Percentiles rank a stretch among this genome's conserved stretches.
Evolutionary conservation across 2,113 vertebrate species (phyloP).

Genomic region (Corythaixoides concolor): DNA sequence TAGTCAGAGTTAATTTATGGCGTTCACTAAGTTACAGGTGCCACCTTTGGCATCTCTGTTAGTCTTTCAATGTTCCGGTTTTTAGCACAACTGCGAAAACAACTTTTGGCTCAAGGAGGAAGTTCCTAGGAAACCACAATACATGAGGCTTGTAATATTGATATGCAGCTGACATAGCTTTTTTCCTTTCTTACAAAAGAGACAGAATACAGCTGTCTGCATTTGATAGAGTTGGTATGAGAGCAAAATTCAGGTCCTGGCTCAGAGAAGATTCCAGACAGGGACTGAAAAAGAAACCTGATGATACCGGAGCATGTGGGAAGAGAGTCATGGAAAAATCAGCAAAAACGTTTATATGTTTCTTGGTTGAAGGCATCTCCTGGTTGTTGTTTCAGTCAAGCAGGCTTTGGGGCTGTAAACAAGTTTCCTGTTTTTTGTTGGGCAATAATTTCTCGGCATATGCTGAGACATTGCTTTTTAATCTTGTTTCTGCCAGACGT

Average conservation of each 20-base stretch:
- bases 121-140: neutral
- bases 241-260: neutral
- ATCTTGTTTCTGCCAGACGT: neutral
- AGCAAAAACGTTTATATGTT: neutral
- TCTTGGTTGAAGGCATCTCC: neutral
- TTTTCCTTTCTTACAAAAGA: neutral
- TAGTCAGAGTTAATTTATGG: neutral
- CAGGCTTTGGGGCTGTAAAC: neutral
- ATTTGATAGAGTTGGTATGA: neutral
- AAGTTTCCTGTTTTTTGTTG: neutral
- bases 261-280: neutral
- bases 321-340: neutral
- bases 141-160: neutral
- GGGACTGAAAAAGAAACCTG: neutral
- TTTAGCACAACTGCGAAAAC: neutral
- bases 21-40: neutral
- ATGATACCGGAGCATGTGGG: neutral
- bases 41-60: neutral
- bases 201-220: neutral
- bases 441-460: neutral
- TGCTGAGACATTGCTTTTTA: neutral
- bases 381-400: neutral
- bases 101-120: neutral
- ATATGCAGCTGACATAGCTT: neutral
- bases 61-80: neutral